Evolutionary conservation across 2,113 vertebrate genomes (phyloP).

Genomic region (Hippocampus abdominalis): DNA sequence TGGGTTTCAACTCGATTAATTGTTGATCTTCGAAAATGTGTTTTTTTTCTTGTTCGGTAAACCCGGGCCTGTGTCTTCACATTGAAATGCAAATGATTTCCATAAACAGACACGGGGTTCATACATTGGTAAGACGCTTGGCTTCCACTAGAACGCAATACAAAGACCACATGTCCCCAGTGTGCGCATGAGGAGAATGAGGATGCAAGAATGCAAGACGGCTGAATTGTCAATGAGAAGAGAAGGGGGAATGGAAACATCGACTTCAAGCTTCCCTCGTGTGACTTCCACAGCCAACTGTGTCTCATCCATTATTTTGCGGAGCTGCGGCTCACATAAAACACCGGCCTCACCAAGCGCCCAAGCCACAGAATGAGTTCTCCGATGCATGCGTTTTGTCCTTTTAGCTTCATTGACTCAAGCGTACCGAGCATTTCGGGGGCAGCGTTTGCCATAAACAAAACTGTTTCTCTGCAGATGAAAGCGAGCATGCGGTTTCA

Average conservation of each 20-base stretch:
- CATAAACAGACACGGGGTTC: background rate
- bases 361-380: background rate
- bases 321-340: background rate
- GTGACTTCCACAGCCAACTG: background rate
- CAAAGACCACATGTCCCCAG: background rate
- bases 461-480: background rate
- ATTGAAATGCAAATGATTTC: slow-evolving; percentile 1
- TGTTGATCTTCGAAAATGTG: background rate
- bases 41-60: slow-evolving; percentile 7
- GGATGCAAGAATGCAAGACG: background rate
- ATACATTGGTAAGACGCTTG: slow-evolving; percentile 11
- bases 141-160: background rate
- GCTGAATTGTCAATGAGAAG: background rate
- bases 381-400: background rate
- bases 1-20: background rate
- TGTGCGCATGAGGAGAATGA: background rate
- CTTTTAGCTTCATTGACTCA: background rate
- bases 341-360: background rate
- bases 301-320: background rate
- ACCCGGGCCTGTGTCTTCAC: background rate
- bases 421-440: background rate
- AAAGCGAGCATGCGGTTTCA: background rate
- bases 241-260: background rate
- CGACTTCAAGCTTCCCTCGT: background rate
- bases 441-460: background rate